These are phyloP conservation scores for Actinostola sp. DNA, from an alignment of 92 coral and sea anemone species.

Conservation along the genomic window DNA sequence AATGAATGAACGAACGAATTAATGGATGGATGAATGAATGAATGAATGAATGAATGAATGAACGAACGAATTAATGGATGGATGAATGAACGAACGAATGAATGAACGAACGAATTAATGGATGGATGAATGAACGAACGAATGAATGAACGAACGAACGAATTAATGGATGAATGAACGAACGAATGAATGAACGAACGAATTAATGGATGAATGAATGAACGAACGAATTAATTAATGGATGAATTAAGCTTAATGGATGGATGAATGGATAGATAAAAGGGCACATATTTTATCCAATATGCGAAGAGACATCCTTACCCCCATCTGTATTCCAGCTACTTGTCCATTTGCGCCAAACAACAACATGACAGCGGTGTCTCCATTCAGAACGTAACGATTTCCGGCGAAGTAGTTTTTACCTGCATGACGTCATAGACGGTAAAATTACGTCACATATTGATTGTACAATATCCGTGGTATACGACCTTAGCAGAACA, in stretches of 20 bases:
- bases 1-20: no score
- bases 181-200: no score
- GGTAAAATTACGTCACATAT: neutral
- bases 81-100: no score
- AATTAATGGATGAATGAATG: no score
- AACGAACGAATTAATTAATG: no score
- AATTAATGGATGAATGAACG: no score
- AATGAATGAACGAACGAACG: no score
- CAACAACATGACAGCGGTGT: conserved; percentile 87
- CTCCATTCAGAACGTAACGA: conserved; percentile 84
- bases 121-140: no score
- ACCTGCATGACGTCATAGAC: conserved; percentile 29
- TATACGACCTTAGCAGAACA: neutral
- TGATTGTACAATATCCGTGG: neutral
- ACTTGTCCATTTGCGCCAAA: conserved; percentile 81
- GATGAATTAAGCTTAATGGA: neutral
- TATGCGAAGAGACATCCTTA: conserved; percentile 23
- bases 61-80: no score
- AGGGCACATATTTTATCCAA: neutral
- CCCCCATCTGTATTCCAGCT: conserved; percentile 98
- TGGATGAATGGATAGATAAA: neutral
- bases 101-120: no score
- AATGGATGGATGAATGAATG: no score
- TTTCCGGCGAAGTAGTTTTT: conserved; percentile 75
- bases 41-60: no score